A percentile compares a stretch with the other conserved stretches of the same genome.
Evolutionary conservation across 2,888 invertebrate species (phyloP).

Genomic region (Netelia virgata): DNA sequence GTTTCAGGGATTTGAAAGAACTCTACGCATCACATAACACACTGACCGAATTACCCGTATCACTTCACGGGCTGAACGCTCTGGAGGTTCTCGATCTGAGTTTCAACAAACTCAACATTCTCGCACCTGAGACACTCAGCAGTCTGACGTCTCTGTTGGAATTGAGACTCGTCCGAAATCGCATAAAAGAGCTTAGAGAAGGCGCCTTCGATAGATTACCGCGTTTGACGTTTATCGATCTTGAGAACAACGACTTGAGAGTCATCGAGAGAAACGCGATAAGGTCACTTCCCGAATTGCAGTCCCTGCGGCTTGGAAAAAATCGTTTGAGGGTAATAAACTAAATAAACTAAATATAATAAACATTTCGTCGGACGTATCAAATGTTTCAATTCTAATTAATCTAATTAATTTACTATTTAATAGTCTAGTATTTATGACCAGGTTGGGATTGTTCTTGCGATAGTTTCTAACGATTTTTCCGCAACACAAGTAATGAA

Average conservation of each 20-base stretch:
- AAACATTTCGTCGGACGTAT: not conserved
- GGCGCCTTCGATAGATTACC: conserved; percentile 91
- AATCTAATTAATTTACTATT: not conserved
- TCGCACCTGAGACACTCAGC: conserved; percentile 90
- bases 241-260: conserved; percentile 93
- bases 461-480: not conserved
- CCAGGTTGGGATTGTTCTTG: not conserved
- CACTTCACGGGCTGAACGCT: conserved; percentile 89
- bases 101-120: conserved; percentile 90
- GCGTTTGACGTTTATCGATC: conserved; percentile 90
- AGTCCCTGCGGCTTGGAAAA: conserved; percentile 89
- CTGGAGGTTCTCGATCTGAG: conserved; percentile 92
- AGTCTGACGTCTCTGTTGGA: conserved; percentile 90
- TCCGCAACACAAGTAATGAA: not conserved
- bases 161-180: conserved; percentile 91
- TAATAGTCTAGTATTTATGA: not conserved
- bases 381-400: not conserved
- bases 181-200: conserved; percentile 89
- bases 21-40: conserved; percentile 93
- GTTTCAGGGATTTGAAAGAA: conserved; percentile 89
- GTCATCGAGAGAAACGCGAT: conserved; percentile 91
- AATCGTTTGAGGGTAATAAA: conserved; percentile 89
- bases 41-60: conserved; percentile 90
- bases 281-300: conserved; percentile 89
- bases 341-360: not conserved